Evolutionary conservation across 2,113 vertebrate species (phyloP).

Genomic region (Ameiurus melas): DNA sequence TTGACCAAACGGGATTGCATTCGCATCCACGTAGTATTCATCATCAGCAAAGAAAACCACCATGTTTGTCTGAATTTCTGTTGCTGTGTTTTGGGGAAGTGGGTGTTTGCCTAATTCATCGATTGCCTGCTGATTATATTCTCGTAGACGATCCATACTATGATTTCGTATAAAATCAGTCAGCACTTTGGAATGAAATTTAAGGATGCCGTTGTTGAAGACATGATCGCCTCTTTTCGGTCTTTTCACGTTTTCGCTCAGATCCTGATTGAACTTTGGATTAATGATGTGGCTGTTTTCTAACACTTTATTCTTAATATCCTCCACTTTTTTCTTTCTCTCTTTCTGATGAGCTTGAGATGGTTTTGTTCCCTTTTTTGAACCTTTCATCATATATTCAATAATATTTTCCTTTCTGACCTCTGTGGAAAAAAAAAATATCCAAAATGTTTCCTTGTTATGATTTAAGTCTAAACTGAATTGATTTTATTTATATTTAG

Average conservation of each 20-base stretch:
- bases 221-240: background rate
- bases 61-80: background rate
- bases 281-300: background rate
- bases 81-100: background rate
- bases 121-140: background rate
- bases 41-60: background rate
- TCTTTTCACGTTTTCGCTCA: background rate
- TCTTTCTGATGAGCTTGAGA: background rate
- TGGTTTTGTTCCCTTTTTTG: background rate
- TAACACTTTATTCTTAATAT: background rate
- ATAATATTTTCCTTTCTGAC: background rate
- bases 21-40: slow-evolving; percentile 8
- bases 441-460: background rate
- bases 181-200: background rate
- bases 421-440: background rate
- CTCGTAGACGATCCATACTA: fast-evolving
- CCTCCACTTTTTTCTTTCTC: background rate
- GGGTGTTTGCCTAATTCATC: background rate
- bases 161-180: fast-evolving
- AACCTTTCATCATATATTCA: background rate
- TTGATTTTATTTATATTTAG: background rate
- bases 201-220: background rate
- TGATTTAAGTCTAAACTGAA: background rate
- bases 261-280: background rate
- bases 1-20: background rate